Percentiles rank a stretch among this genome's conserved stretches.
Conservation (phyloP, 2,888 invertebrate genomes). For the Stenodema calcarata region DNA sequence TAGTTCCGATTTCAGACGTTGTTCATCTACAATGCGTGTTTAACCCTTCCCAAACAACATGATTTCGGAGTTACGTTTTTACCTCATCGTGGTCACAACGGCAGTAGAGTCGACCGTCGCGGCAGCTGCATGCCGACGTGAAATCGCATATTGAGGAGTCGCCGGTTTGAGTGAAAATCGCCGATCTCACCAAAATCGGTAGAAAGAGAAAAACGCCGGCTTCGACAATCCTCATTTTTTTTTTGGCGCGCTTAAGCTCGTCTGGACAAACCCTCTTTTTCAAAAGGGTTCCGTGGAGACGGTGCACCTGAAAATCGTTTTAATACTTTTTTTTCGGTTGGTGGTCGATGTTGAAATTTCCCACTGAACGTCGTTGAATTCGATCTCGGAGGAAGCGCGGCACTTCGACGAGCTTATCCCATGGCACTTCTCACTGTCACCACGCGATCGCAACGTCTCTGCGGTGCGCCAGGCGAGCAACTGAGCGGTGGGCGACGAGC, state of each 20-base stretch:
- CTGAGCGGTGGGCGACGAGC: neutral
- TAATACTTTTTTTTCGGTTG: neutral
- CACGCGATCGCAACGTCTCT: neutral
- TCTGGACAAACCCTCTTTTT: neutral
- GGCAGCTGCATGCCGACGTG: conserved; percentile 23
- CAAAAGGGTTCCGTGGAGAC: neutral
- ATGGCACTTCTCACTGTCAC: neutral
- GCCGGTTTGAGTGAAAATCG: conserved; percentile 9
- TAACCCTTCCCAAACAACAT: neutral
- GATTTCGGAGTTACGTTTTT: neutral
- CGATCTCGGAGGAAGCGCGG: neutral
- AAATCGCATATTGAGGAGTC: conserved; percentile 29
- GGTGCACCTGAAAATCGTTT: neutral
- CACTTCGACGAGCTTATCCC: conserved; percentile 5
- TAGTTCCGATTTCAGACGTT: too few relatives aligned
- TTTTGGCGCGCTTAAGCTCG: neutral
- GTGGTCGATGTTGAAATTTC: neutral
- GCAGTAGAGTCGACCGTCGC: conserved; percentile 28
- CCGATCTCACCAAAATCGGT: conserved; percentile 17
- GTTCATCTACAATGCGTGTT: too few relatives aligned
- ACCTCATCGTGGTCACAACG: conserved; percentile 44
- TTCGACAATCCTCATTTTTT: neutral
- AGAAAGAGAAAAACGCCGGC: neutral
- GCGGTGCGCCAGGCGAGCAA: neutral
- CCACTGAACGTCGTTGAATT: neutral